Evolutionary conservation across 2,797 vertebrate genomes (phyloP).

Genomic region (Luscinia megarhynchos): DNA sequence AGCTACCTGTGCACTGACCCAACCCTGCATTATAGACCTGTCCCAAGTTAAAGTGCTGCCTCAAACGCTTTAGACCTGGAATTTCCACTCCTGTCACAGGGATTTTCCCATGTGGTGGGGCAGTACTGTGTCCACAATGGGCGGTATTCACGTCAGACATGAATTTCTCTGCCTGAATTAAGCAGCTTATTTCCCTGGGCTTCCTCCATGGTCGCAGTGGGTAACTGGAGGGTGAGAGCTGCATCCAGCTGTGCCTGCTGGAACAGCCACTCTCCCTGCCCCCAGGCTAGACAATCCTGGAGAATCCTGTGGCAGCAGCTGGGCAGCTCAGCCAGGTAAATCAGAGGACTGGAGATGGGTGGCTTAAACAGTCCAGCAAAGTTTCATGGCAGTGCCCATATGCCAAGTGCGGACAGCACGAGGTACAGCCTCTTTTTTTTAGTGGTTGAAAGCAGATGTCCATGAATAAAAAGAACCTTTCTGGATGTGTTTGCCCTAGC

Average conservation of each 20-base stretch:
- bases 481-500: neutral
- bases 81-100: constrained; percentile 29
- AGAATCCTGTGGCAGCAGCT: neutral
- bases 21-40: rapidly evolving
- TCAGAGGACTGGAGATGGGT: neutral
- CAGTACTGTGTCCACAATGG: neutral
- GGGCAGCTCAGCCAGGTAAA: neutral
- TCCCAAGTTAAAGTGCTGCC: neutral
- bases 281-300: neutral
- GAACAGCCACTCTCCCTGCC: neutral
- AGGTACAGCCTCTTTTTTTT: neutral
- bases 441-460: neutral
- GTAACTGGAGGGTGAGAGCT: neutral
- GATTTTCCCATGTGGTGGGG: constrained; percentile 25
- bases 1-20: neutral
- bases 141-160: neutral
- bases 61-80: neutral
- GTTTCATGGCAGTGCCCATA: neutral
- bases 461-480: neutral
- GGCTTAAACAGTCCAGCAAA: neutral
- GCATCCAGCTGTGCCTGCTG: neutral
- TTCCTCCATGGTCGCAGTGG: neutral
- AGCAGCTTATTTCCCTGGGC: neutral
- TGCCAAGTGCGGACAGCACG: rapidly evolving
- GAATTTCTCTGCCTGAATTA: constrained; percentile 1